Percentiles rank a stretch among this genome's conserved stretches.
phyloP scores from a whole-genome alignment of 2,113 vertebrate genomes.

The Enhydra lutris region DNA sequence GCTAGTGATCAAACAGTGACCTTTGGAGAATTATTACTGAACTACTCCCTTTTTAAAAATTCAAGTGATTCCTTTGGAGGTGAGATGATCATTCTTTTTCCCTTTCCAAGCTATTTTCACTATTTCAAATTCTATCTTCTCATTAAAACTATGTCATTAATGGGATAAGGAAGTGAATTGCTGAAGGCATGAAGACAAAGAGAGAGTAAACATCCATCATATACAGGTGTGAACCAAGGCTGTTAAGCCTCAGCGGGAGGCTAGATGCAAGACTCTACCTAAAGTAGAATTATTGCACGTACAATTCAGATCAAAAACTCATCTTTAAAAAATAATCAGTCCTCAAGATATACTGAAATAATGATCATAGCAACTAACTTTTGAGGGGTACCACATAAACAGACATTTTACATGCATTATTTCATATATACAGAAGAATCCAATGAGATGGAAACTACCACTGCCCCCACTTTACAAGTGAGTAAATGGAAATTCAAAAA shows the following conservation, averaged over 20 bases:
- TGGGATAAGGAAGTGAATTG: not conserved
- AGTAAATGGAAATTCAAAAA: not conserved
- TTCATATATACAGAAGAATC: not conserved
- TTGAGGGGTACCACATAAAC: not conserved
- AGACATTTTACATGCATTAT: not conserved
- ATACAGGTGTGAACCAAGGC: conserved; percentile 21
- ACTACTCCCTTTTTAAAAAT: not conserved
- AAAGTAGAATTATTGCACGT: not conserved
- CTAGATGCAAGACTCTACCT: not conserved
- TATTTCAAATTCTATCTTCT: conserved; percentile 36
- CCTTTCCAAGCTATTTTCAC: not conserved
- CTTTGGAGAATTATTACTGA: conserved; percentile 10
- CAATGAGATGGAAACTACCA: not conserved
- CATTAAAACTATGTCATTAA: conserved; percentile 6
- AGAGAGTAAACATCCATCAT: not conserved
- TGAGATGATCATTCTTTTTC: not conserved
- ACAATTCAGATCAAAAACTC: not conserved
- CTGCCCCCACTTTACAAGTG: not conserved
- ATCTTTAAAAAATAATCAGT: not conserved
- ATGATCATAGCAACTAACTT: not conserved
- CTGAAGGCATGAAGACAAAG: not conserved
- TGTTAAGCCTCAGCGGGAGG: not conserved
- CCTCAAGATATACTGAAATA: not conserved
- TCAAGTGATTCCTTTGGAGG: not conserved
- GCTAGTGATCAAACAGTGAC: not conserved